Evolutionary conservation across 2,888 invertebrate species (phyloP), one percentile per base, ranked within the genome.

Genomic region (Drosophila incognita): DNA sequence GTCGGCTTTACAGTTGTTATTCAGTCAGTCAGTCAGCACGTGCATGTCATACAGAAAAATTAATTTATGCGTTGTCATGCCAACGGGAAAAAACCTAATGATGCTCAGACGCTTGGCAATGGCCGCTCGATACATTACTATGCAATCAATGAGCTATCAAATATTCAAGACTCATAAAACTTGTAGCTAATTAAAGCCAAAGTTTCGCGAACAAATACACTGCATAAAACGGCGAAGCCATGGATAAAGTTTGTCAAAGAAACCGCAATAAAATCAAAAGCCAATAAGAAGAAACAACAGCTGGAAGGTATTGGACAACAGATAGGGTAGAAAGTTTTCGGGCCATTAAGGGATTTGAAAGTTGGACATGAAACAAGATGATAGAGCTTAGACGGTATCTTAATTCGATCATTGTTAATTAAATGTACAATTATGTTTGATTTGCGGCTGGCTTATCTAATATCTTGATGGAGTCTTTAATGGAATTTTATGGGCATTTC

Each of bases 331-430:
- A 87, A 76, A 59, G 72, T 81, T 76, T 60, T 21, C 59, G 13
- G 52, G n/a, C 81, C 66, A 84, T 79, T 82, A 80, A 83, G 68
- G 77, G 70, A 74, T 75, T 83, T 74, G 29, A 81, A 86, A 83
- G 67, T 73, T 65, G 42, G 35, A 29, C 52, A 60, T 61, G n/a
- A 62, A 57, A 29, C 64, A 69, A 40, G 46, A 33, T 51, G 49
- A 67, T 21, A 35, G 35, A 24, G n/a, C 33, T 29, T 15, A 21
- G 42, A 8, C 42, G 11, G 29, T 66, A 68, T 68, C 63, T 64
- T 64, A 74, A 82, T 72, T 80, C 51, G 59, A 66, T 69, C 76
- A 64, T 53, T 61, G 58, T 64, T 79, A 79, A 79, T 76, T 72
- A 72, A 79, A 58, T 79, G 73, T 48, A 60, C 31, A 54, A 48